These are phyloP conservation scores for Nasua narica DNA, from an alignment of 2,797 vertebrate genomes.

Conservation along the genomic window DNA sequence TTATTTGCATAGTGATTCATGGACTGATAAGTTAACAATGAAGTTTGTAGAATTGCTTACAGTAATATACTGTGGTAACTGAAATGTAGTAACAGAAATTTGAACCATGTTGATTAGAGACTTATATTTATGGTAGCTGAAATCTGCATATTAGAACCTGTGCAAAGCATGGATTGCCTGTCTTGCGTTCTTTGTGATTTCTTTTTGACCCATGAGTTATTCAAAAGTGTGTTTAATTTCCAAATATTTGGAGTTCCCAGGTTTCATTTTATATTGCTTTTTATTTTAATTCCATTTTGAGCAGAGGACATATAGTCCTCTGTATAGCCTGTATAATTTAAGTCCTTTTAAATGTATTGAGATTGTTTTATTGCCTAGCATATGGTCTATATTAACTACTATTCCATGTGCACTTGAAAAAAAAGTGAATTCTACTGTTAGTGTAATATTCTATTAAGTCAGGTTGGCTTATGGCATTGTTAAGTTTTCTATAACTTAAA, in stretches of 20 bases:
- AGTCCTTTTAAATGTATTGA: background rate
- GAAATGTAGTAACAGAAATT: background rate
- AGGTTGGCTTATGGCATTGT: background rate
- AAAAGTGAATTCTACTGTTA: background rate
- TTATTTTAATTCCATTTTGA: background rate
- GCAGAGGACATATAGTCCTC: too few relatives aligned
- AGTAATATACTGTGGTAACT: background rate
- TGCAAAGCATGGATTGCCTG: background rate
- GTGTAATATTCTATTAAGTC: background rate
- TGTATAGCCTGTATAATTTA: background rate
- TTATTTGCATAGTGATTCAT: background rate
- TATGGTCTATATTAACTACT: background rate
- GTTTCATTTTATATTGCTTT: background rate
- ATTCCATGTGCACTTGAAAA: background rate
- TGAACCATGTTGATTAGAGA: background rate
- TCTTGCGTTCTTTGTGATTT: background rate
- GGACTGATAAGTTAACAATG: background rate
- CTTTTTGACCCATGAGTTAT: background rate
- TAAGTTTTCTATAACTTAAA: background rate
- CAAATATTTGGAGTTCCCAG: constrained; percentile 4
- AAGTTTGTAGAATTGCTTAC: background rate
- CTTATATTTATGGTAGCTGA: background rate
- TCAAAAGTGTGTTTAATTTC: background rate
- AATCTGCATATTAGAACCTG: background rate
- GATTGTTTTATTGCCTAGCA: background rate